Percentiles rank a stretch among this genome's conserved stretches.
Evolutionary conservation across 2,888 invertebrate species (phyloP).

Genomic region (Caenorhabditis sulstoni): DNA sequence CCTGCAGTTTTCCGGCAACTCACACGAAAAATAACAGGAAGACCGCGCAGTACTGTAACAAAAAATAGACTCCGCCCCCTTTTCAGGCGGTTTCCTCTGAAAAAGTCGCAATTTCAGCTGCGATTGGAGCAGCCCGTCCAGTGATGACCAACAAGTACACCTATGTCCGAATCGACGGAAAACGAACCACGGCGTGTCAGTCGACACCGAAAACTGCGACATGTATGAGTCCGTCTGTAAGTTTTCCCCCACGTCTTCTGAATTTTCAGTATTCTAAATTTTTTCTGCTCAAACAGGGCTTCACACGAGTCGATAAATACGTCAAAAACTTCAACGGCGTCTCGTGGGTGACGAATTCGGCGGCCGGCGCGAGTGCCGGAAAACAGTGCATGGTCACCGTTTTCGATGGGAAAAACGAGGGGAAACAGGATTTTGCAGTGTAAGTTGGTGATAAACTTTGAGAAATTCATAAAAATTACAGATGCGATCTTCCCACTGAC

Average conservation of each 20-base stretch:
- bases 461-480: no score
- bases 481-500: no score
- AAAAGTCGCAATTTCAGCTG: no score
- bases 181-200: neutral
- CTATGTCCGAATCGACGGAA: neutral
- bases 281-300: constrained; percentile 7
- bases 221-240: neutral
- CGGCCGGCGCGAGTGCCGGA: neutral
- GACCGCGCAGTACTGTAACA: no score
- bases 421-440: constrained; percentile 1
- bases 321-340: neutral
- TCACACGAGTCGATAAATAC: constrained; percentile 9
- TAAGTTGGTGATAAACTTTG: neutral
- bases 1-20: no score
- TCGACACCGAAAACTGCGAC: neutral
- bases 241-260: neutral
- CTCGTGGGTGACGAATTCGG: constrained; percentile 12
- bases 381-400: neutral
- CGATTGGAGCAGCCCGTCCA: no score
- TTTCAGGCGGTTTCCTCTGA: no score
- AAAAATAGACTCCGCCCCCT: no score
- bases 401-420: neutral
- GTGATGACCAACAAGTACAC: neutral
- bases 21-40: no score
- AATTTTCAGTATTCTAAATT: neutral